Conservation (phyloP, 2,888 invertebrate species). For the Phyllotreta cruciferae region DNA sequence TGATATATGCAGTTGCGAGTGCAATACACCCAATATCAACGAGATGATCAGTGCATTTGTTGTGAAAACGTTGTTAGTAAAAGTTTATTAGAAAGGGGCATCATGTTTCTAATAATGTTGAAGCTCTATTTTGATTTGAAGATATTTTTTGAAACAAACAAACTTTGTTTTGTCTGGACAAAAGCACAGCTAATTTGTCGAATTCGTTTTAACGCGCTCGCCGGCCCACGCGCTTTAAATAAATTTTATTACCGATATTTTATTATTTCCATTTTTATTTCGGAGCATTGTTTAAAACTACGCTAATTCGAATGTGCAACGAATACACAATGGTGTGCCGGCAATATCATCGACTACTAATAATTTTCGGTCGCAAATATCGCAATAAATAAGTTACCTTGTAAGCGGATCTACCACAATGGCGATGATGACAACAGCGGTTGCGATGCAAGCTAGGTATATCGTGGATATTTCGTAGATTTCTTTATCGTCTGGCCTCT, state of each 20-base stretch:
- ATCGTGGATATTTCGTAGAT: slow-evolving; percentile 89
- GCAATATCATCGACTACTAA: no score
- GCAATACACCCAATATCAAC: no score
- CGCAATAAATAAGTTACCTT: slow-evolving; percentile 64
- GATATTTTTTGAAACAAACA: neutral
- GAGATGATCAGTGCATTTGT: no score
- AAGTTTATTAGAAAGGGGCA: no score
- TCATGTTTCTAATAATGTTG: neutral
- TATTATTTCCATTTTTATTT: no score
- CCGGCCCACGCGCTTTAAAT: neutral
- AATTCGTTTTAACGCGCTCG: slow-evolving; percentile 2
- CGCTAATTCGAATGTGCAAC: no score
- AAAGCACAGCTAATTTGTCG: slow-evolving; percentile 5
- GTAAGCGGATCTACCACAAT: slow-evolving; percentile 89
- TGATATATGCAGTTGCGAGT: no score
- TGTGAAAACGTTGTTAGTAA: no score
- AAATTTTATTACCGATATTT: no score
- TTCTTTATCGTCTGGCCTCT: slow-evolving; percentile 82
- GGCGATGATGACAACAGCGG: slow-evolving; percentile 86
- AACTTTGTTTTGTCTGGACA: slow-evolving; percentile 6
- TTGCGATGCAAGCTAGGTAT: slow-evolving; percentile 84
- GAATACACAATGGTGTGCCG: no score
- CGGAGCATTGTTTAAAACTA: no score
- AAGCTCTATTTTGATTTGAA: slow-evolving; percentile 1
- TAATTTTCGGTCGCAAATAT: no score